phyloP scores from a whole-genome alignment of 1,140 invertebrate species.

The Brachionus paranguensis region DNA sequence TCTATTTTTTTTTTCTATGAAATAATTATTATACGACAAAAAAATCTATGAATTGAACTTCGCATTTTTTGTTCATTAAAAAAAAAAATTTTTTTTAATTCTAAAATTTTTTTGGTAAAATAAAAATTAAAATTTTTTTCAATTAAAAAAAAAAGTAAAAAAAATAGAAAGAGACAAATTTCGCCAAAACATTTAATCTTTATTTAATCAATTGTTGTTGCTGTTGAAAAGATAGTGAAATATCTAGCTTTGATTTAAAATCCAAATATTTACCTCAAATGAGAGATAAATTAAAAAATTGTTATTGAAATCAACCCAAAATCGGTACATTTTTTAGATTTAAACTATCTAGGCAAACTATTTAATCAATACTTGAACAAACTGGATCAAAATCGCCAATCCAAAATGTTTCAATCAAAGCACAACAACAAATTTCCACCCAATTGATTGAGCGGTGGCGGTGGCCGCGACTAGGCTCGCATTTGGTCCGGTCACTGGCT shows the following conservation, averaged over 20 bases:
- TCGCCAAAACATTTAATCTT: not conserved
- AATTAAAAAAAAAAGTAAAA: too few relatives aligned
- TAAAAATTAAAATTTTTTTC: too few relatives aligned
- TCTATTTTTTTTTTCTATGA: too few relatives aligned
- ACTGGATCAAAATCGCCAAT: not conserved
- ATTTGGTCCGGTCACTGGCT: not conserved
- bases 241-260: conserved; percentile 6
- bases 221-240: not conserved
- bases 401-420: not conserved
- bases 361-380: conserved; percentile 12
- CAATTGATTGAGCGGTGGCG: not conserved
- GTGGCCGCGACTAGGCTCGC: too few relatives aligned
- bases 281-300: conserved; percentile 2
- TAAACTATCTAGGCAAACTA: not conserved
- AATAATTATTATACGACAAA: too few relatives aligned
- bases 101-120: too few relatives aligned
- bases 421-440: not conserved
- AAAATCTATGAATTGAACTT: too few relatives aligned
- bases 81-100: too few relatives aligned
- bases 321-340: conserved; percentile 4
- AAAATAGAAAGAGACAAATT: too few relatives aligned
- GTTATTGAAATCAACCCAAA: not conserved
- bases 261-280: conserved; percentile 18
- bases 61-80: too few relatives aligned
- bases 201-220: not conserved